Base-by-base conservation (phyloP, 2,113 vertebrate genomes). In the Gulo gulo region DNA sequence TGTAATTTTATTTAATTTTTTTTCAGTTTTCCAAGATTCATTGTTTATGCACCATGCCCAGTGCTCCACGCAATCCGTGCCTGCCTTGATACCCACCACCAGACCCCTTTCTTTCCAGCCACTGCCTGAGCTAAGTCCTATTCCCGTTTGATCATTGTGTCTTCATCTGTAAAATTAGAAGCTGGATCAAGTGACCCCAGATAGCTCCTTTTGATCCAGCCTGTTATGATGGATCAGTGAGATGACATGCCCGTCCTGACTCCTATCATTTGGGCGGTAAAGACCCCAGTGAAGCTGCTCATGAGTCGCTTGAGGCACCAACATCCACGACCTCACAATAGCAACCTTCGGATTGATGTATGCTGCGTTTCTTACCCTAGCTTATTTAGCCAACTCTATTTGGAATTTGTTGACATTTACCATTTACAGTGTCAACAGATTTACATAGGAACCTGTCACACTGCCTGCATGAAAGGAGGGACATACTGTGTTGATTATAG, bases 401-500 rank as follows among this genome's bases (percentile, higher is more conserved):
- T 97, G 97, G 95, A 95, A 98, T 96, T 7, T 0, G 84, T 96
- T 97, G 95, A 82, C 96, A 96, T 97, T 97, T 95, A 59, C 55
- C 95, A 94, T 94, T 98, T 93, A 97, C 78, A 95, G 42, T 29
- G 0, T 96, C 98, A 96, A 50, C 83, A 96, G 61, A 97, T 97
- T 96, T 97, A 76, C 82, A 79, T 57, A 81, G 74, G 81, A 52
- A 92, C 91, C 82, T 95, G 95, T 74, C 87, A 42, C 73, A 5
- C 15, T 26, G 73, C 94, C 83, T 12, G 16, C 80, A 73, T 82
- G 95, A 96, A 88, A 96, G 98, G 96, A 98, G 97, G 83, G 42
- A 21, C 95, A 85, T 73, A 97, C 98, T 97, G 97, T 95, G 98
- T 94, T 96, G 95, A 98, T 73, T 91, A 94, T 29, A 96, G 96